Evolutionary conservation across 2,113 vertebrate genomes (phyloP), one percentile per base, ranked within the genome.

Genomic region (Anthoscopus minutus): DNA sequence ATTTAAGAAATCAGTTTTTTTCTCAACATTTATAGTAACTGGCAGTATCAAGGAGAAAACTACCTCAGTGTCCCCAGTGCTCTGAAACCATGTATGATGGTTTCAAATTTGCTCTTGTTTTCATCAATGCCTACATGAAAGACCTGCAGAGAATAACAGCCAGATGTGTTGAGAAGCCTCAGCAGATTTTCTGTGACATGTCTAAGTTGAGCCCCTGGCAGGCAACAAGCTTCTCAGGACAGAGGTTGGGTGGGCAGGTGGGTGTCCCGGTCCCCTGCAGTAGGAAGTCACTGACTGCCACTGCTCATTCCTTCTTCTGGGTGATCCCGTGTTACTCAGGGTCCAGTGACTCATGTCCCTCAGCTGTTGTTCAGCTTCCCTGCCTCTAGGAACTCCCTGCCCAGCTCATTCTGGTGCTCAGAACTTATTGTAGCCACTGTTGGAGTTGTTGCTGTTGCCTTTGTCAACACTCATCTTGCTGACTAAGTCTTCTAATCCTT

Each of bases 391-490:
- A 47, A 11, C 30, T n/a, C n/a, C 45, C 61, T 54, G 35, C 17
- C 25, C 17, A 31, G 21, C 12, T 48, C 15, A 17, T 54, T 61
- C 35, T 31, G 10, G 6, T 42, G 10, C 40, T 60, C 24, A 61
- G 24, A 40, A 40, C 9, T 25, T 31, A 25, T 6, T 27, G 13
- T 23, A 67, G 40, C n/a, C 3, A 2, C 25, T 15, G 15, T 11
- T 76, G 30, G 25, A 15, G 6, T 40, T 35, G 11, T 18, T 47
- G 38, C 21, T 47, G 9, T 61, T 10, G 9, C 51, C 8, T 8
- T 33, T 38, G 28, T 42, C 47, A 76, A 16, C 4, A 19, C 25
- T 69, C 1, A 0, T n/a, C n/a, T 76, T 1, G 1, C n/a, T 13
- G 10, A 48, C 38, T 31, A 82, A 48, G 61, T 74, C 23, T 56